These are phyloP conservation scores for Thalassoma bifasciatum DNA, from an alignment of 2,113 vertebrate genomes.

Conservation along the genomic window DNA sequence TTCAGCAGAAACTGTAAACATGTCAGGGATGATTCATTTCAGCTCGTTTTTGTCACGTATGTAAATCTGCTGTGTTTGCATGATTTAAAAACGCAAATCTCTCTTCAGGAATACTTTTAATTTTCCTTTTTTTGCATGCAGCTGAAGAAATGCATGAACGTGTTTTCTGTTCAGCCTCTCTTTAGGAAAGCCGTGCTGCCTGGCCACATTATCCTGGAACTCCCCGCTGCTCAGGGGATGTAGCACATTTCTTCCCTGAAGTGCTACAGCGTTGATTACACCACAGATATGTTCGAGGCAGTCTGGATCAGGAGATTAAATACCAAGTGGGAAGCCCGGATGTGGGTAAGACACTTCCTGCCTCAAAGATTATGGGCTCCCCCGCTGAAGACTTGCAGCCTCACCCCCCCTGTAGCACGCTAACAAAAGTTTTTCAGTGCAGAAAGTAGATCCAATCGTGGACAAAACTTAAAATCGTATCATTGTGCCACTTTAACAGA, in stretches of 20 bases:
- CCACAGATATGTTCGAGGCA: slow-evolving; percentile 61
- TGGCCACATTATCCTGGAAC: slow-evolving; percentile 50
- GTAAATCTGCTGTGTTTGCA: background rate
- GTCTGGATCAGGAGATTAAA: slow-evolving; percentile 71
- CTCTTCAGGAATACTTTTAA: slow-evolving; percentile 1
- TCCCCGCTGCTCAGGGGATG: slow-evolving; percentile 74
- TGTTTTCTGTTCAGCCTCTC: slow-evolving; percentile 58
- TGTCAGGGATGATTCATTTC: slow-evolving; percentile 40
- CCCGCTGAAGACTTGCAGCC: slow-evolving; percentile 36
- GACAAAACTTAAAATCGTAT: slow-evolving; percentile 31
- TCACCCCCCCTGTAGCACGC: slow-evolving; percentile 32
- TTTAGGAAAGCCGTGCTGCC: slow-evolving; percentile 47
- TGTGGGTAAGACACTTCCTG: slow-evolving; percentile 75
- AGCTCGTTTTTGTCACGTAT: slow-evolving; percentile 13
- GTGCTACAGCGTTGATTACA: slow-evolving; percentile 71
- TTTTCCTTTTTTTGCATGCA: background rate
- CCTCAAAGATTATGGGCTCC: slow-evolving; percentile 54
- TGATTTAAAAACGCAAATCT: slow-evolving; percentile 7
- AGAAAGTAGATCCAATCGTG: background rate
- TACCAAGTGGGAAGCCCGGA: slow-evolving; percentile 62
- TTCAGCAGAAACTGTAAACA: slow-evolving; percentile 53
- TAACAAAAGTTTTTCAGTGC: slow-evolving; percentile 27
- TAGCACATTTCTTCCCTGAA: slow-evolving; percentile 62
- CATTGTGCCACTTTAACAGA: slow-evolving; percentile 17
- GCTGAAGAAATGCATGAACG: slow-evolving; percentile 15